Conservation (phyloP, 2,113 vertebrate species). For the Ailurus styani region DNA sequence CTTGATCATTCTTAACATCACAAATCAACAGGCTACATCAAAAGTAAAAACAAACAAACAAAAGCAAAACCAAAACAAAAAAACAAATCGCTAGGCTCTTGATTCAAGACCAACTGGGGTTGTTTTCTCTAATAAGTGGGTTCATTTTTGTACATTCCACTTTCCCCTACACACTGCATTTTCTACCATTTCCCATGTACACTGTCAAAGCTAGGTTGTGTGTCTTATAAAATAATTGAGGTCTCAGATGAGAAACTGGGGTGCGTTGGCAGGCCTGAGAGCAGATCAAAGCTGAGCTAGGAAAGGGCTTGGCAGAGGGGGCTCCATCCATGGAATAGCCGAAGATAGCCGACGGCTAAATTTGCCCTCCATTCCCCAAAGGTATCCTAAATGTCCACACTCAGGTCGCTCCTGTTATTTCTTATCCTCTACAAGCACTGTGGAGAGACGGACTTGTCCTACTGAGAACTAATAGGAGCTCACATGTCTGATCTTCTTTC, state of each 20-base stretch:
- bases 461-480: slow-evolving; percentile 43
- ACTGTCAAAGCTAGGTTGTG: slow-evolving; percentile 32
- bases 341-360: not conserved
- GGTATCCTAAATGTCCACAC: not conserved
- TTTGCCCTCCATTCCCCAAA: not conserved
- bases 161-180: slow-evolving; percentile 4
- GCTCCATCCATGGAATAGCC: not conserved
- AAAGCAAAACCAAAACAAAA: no score
- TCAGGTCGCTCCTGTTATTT: not conserved
- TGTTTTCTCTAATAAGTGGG: slow-evolving; percentile 39
- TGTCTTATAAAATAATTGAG: slow-evolving; percentile 47
- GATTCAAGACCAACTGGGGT: not conserved
- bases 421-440: not conserved
- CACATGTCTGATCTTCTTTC: slow-evolving; percentile 55
- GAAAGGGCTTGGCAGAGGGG: not conserved
- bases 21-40: not conserved
- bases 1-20: not conserved
- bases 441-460: slow-evolving; percentile 20
- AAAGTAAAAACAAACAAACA: no score
- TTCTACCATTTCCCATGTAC: slow-evolving; percentile 26
- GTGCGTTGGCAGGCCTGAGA: not conserved
- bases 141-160: slow-evolving; percentile 9
- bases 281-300: slow-evolving; percentile 40
- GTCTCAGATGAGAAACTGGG: not conserved
- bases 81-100: not conserved